Base-by-base conservation (phyloP, 2,797 vertebrate genomes). In the Neosilurus mollespiculum region DNA sequence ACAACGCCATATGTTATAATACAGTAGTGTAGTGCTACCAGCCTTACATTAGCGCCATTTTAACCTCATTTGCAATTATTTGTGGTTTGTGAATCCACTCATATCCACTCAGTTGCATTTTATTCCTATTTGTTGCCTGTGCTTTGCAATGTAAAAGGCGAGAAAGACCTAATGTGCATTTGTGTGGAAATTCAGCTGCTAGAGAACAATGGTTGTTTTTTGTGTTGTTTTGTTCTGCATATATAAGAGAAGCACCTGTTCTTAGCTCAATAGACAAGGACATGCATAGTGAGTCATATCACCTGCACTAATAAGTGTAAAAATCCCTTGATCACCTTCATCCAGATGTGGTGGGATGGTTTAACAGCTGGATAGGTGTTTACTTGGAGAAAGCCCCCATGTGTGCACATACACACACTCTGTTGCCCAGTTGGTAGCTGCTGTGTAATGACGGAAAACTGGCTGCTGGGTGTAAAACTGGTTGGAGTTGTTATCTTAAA, bases 291-390 rank as follows among this genome's bases (percentile, higher is more conserved):
- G 83, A 78, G 62, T 82, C 53, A 24, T 49, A 79, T 84, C 84
- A 83, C 78, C 80, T 86, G 24, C 22, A 37, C 49, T 49, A 81
- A 78, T 64, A 30, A 30, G 66, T 72, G 30, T 58, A 37, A 82
- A 18, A 43, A 53, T 86, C 81, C 73, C 78, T 66, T 24, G 37
- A 75, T 83, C 81, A 87, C 83, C 82, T 88, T 87, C 72, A 82
- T 66, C 80, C 84, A 84, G 81, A 86, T 86, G 81, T 76, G 67
- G 16, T 66, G 70, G 59, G 76, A 70, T 79, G 51, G 61, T 75
- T 78, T 78, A 82, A 83, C 87, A 86, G 83, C 87, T 85, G 85
- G 73, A 69, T 83, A 84, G 85, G 83, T 78, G 78, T 86, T 86
- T 81, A 49, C 54, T 72, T 71, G 73, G 30, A 81, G 72, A 34